Percentiles rank a stretch among this genome's conserved stretches.
These are phyloP conservation scores for Aythya fuligula DNA, from an alignment of 2,797 vertebrate genomes.

Conservation along the genomic window DNA sequence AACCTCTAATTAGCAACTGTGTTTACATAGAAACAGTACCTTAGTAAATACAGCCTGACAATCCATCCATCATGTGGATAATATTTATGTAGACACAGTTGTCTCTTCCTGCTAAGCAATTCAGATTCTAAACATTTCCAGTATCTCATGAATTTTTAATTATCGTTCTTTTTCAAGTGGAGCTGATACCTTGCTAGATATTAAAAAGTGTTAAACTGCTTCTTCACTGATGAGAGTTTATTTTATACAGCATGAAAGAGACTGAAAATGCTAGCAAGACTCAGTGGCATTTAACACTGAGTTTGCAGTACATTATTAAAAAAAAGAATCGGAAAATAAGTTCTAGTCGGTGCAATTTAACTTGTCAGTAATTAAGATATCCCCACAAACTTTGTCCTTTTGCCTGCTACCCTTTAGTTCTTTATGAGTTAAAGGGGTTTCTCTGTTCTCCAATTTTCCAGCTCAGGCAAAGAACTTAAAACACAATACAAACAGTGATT, in stretches of 20 bases:
- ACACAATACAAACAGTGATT: neutral
- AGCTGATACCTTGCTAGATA: neutral
- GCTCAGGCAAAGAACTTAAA: neutral
- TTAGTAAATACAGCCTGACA: conserved; percentile 29
- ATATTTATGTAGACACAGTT: neutral
- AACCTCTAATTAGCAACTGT: conserved; percentile 51
- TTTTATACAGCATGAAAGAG: neutral
- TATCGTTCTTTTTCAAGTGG: neutral
- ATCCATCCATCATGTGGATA: neutral
- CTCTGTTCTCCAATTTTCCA: neutral
- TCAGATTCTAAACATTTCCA: neutral
- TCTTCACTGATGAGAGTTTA: neutral
- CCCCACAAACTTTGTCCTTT: neutral
- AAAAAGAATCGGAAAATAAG: neutral
- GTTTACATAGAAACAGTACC: conserved; percentile 57
- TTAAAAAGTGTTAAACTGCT: neutral
- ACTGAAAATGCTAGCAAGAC: neutral
- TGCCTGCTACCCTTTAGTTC: neutral
- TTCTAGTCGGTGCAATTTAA: neutral
- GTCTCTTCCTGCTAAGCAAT: neutral
- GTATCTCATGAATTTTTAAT: neutral
- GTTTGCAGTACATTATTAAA: neutral
- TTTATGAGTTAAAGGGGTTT: neutral
- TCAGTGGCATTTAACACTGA: neutral
- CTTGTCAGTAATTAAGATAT: neutral